phyloP scores from a whole-genome alignment of 1,140 invertebrate species.

The Ostrea denselamellosa region DNA sequence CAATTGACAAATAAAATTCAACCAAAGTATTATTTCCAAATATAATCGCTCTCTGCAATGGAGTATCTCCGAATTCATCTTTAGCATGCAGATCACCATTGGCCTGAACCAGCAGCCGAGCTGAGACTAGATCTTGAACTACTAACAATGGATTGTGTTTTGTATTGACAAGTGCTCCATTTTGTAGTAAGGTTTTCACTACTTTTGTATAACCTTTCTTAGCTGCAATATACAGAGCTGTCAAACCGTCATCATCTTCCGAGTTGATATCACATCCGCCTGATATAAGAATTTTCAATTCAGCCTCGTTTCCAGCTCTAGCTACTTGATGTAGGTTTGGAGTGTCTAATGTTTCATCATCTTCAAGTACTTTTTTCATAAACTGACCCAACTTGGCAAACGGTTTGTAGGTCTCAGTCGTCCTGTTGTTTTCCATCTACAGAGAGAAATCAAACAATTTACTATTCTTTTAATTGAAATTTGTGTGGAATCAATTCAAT shows the following conservation, averaged over 20 bases:
- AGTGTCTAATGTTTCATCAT: neutral
- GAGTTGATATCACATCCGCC: slow-evolving; percentile 30
- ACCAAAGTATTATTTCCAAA: neutral
- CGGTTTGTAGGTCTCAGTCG: neutral
- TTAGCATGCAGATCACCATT: neutral
- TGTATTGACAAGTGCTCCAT: slow-evolving; percentile 35
- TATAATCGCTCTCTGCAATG: slow-evolving; percentile 41
- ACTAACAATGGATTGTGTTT: slow-evolving; percentile 1
- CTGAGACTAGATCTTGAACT: slow-evolving; percentile 10
- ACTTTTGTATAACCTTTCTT: slow-evolving; percentile 14
- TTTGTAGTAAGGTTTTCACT: slow-evolving; percentile 40
- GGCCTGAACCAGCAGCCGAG: slow-evolving; percentile 7
- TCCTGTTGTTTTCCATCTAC: neutral
- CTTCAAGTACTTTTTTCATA: neutral
- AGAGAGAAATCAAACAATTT: neutral
- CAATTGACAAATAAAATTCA: neutral
- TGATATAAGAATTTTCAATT: neutral
- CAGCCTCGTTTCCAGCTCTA: neutral
- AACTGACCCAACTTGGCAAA: slow-evolving; percentile 16
- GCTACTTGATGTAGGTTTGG: slow-evolving; percentile 42
- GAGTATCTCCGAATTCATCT: slow-evolving; percentile 40
- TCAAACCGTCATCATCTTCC: slow-evolving; percentile 1
- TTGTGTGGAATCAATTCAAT: no score
- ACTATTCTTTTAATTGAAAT: no score
- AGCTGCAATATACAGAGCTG: slow-evolving; percentile 42